A percentile compares a stretch with the other conserved stretches of the same genome.
These are phyloP conservation scores for Nanorana parkeri DNA, from an alignment of 2,113 vertebrate genomes.

Conservation along the genomic window DNA sequence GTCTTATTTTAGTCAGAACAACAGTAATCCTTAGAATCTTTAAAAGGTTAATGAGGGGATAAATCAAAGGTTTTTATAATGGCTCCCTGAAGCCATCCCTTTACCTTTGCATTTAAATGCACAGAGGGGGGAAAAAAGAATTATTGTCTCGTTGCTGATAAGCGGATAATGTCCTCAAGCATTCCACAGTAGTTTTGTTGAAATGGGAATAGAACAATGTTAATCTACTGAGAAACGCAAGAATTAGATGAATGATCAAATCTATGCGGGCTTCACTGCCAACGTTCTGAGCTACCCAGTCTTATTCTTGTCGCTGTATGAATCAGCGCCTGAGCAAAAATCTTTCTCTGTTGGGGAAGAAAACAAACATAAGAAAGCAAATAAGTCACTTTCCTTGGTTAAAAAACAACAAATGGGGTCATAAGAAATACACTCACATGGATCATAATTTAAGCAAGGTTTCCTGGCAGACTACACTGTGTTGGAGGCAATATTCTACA, in stretches of 20 bases:
- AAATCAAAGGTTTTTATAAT: slow-evolving; percentile 8
- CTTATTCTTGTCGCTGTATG: slow-evolving; percentile 34
- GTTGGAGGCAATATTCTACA: too few relatives aligned
- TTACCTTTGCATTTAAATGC: slow-evolving; percentile 4
- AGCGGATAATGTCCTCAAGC: slow-evolving; percentile 51
- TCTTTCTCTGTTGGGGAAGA: slow-evolving; percentile 61
- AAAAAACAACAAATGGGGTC: background rate
- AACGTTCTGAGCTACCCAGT: slow-evolving; percentile 10
- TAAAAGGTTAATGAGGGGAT: slow-evolving; percentile 52
- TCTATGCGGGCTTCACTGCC: background rate
- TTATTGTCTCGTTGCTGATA: slow-evolving; percentile 38
- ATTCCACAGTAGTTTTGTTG: slow-evolving; percentile 42
- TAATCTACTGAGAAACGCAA: slow-evolving; percentile 47
- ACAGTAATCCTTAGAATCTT: slow-evolving; percentile 11
- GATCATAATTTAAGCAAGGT: too few relatives aligned
- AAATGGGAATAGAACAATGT: slow-evolving; percentile 53
- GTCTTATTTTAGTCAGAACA: slow-evolving; percentile 15
- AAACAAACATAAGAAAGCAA: slow-evolving; percentile 56
- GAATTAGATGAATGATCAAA: slow-evolving; percentile 52
- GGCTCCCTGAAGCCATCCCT: background rate
- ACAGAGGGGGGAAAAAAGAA: slow-evolving; percentile 14
- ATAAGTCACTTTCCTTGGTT: slow-evolving; percentile 8
- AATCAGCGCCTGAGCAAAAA: background rate
- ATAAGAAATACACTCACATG: too few relatives aligned
- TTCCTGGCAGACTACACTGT: too few relatives aligned